Base-by-base conservation (phyloP, 2,797 vertebrate genomes). In the Phaenicophaeus curvirostris region DNA sequence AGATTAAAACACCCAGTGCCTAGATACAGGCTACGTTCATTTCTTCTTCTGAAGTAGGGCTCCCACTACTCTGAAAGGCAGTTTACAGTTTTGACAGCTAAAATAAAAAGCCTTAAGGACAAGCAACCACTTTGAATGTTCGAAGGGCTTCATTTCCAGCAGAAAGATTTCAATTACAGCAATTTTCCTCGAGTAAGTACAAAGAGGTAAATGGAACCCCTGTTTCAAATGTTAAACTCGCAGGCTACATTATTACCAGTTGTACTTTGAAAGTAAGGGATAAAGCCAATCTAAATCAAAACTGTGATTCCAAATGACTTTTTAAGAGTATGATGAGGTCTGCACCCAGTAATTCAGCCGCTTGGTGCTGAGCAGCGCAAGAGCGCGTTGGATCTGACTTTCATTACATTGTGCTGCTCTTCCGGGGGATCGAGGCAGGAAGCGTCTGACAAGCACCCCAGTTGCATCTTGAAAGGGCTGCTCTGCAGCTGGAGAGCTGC, bases 121-220 rank as follows among this genome's bases (percentile, higher is more conserved):
- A 93, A 84, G 94, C 92, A 97, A 72, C 71, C 92, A 84, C 94
- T 95, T 48, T 74, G 93, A 94, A 88, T 94, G 89, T 96, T 95
- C 10, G 48, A 94, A 96, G 85, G 94, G 89, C 94, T 96, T 97
- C 81, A 95, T 96, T 96, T 96, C 89, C 94, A 91, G 89, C 69
- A 91, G 96, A 93, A 96, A 93, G 94, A 96, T 96, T 96, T 96
- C 94, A 96, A 97, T 96, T 96, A 97, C 91, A 94, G 96, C 96
- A 59, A 97, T 97, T 97, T 97, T 96, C 87, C 55, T 86, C 11
- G 12, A 58, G 89, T 88, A 84, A 93, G 91, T 96, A 94, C 94
- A 96, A 94, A 93, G 94, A 90, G 89, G 96, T 95, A 96, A 95
- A 94, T 95, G 96, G 96, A 97, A 91, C 89, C 92, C 87, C 94